These are phyloP conservation scores for Morone saxatilis DNA, from an alignment of 2,113 vertebrate species.

Conservation along the genomic window DNA sequence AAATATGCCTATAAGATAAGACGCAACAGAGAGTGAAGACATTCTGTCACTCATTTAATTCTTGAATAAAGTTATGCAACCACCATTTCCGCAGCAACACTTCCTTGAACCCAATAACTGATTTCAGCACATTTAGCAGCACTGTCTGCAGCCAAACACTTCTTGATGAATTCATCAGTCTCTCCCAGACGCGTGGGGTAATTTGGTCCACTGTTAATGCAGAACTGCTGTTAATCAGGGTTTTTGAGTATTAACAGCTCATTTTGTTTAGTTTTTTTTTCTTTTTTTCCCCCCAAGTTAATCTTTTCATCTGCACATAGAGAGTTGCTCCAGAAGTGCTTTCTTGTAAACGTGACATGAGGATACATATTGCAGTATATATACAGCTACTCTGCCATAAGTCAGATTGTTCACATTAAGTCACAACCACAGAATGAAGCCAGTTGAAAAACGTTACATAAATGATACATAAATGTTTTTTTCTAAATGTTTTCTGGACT, in stretches of 20 bases:
- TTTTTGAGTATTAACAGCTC: conserved; percentile 1
- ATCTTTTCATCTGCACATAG: conserved; percentile 34
- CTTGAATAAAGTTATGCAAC: conserved; percentile 12
- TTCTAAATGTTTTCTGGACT: background rate
- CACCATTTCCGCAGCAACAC: background rate
- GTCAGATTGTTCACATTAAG: background rate
- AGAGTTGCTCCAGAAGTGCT: conserved; percentile 25
- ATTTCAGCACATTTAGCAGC: conserved; percentile 44
- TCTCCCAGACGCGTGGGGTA: conserved; percentile 33
- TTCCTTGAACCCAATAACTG: conserved; percentile 38
- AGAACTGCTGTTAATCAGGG: conserved; percentile 26
- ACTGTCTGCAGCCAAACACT: conserved; percentile 37
- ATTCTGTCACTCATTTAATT: conserved; percentile 2
- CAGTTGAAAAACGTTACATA: background rate
- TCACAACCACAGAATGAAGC: background rate
- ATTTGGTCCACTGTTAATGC: conserved; percentile 47
- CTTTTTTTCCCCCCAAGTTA: background rate
- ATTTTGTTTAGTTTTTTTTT: background rate
- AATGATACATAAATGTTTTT: background rate
- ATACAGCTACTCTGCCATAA: background rate
- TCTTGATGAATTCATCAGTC: conserved; percentile 63
- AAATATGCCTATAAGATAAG: background rate
- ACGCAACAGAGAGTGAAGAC: background rate
- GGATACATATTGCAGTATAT: background rate
- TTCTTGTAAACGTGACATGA: background rate